Percentiles rank a stretch among this genome's conserved stretches.
These are phyloP conservation scores for Dyspetes luteomarginatus DNA, from an alignment of 2,888 invertebrate genomes.

Conservation along the genomic window DNA sequence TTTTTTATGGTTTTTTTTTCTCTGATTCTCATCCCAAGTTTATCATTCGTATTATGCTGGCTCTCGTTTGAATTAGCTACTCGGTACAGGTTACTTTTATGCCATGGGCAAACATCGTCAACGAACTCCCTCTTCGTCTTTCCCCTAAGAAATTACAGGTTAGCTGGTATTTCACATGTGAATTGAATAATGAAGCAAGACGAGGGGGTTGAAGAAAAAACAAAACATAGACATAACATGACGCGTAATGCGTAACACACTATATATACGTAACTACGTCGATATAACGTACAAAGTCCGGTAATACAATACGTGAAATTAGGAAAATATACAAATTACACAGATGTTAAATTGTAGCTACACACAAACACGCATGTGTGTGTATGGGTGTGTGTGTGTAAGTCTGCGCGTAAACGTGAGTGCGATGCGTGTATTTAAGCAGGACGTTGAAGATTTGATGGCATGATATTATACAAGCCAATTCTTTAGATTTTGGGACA, in stretches of 20 bases:
- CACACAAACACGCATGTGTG: conserved; percentile 3
- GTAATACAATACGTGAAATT: conserved; percentile 55
- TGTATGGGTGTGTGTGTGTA: background rate
- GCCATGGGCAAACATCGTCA: conserved; percentile 25
- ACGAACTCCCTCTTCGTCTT: background rate
- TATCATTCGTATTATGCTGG: conserved; percentile 59
- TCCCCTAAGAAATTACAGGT: conserved; percentile 8
- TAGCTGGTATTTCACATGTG: conserved; percentile 22
- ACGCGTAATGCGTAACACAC: conserved; percentile 11
- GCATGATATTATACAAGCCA: conserved; percentile 50
- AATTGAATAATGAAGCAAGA: conserved; percentile 22
- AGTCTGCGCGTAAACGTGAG: background rate
- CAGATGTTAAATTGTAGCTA: conserved; percentile 22
- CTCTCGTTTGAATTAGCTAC: conserved; percentile 57
- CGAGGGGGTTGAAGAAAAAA: background rate
- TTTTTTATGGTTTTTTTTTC: conserved; percentile 48
- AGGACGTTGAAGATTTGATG: conserved; percentile 56
- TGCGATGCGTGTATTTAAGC: conserved; percentile 21
- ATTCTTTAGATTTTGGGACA: conserved; percentile 39
- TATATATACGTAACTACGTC: conserved; percentile 25
- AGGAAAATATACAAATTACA: conserved; percentile 47
- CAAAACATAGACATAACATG: background rate
- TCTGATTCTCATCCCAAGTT: conserved; percentile 39
- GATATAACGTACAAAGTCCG: conserved; percentile 35
- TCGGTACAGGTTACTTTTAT: conserved; percentile 21